phyloP scores from a whole-genome alignment of 2,888 invertebrate genomes.

The Agriotes lineatus region DNA sequence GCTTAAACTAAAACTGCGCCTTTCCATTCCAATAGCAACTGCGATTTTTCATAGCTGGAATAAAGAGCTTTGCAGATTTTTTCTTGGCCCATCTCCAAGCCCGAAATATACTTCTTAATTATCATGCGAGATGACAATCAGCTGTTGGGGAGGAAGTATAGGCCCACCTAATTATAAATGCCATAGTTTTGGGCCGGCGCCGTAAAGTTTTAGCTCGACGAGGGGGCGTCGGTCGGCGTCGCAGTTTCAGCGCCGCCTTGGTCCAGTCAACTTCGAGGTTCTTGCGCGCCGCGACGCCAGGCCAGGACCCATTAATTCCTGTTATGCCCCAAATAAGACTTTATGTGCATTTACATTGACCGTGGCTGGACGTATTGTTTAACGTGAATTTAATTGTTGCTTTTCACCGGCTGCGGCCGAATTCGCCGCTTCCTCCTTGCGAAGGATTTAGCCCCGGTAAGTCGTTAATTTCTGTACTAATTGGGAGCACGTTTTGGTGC shows the following conservation, averaged over 20 bases:
- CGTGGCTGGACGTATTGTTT: constrained; percentile 16
- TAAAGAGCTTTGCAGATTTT: neutral
- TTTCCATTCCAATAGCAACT: no score
- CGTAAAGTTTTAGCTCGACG: constrained; percentile 46
- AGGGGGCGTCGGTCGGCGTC: constrained; percentile 53
- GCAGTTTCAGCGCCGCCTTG: constrained; percentile 46
- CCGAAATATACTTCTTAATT: neutral
- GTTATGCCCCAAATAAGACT: constrained; percentile 32
- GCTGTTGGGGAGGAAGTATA: constrained; percentile 16
- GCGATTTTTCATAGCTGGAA: no score
- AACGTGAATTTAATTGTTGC: constrained; percentile 16
- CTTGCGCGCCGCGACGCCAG: constrained; percentile 47
- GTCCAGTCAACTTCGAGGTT: constrained; percentile 46
- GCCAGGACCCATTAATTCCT: constrained; percentile 40
- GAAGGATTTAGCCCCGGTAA: constrained; percentile 10
- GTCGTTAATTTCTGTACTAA: constrained; percentile 15
- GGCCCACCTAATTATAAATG: constrained; percentile 44
- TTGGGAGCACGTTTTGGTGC: constrained; percentile 12
- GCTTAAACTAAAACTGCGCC: no score
- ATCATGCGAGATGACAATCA: constrained; percentile 12
- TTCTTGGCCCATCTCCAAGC: neutral
- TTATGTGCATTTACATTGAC: constrained; percentile 40
- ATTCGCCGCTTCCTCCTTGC: neutral
- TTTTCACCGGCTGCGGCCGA: no score
- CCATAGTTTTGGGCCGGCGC: constrained; percentile 50